phyloP scores from a whole-genome alignment of 2,797 vertebrate species.

The Lycodopsis pacificus region DNA sequence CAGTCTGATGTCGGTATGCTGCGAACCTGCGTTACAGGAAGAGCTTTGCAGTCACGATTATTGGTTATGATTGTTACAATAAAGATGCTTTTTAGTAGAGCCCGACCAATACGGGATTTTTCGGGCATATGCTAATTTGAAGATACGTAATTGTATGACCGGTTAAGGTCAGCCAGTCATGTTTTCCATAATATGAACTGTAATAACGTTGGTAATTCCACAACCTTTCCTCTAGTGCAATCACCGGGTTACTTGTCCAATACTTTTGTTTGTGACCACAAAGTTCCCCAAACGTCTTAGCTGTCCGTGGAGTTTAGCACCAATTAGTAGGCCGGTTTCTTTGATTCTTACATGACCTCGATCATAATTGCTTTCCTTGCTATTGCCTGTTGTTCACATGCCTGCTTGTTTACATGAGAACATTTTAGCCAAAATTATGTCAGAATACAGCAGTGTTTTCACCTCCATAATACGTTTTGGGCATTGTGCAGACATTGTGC shows the following conservation, averaged over 20 bases:
- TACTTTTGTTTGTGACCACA: background rate
- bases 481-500: no score
- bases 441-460: background rate
- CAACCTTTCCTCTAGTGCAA: background rate
- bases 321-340: background rate
- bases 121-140: no score
- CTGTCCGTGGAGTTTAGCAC: background rate
- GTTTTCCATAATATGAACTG: background rate
- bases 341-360: background rate
- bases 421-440: background rate
- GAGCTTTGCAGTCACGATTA: background rate
- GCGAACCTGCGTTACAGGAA: background rate
- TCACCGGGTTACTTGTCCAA: background rate
- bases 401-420: no score
- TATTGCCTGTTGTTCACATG: background rate
- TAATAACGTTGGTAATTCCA: no score
- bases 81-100: background rate
- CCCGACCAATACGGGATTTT: background rate
- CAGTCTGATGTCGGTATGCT: background rate
- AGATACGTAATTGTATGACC: no score
- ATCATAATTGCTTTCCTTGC: background rate
- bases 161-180: no score
- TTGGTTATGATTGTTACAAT: background rate
- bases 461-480: no score
- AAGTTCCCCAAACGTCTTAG: background rate